These are phyloP conservation scores for Mustelus asterias DNA, from an alignment of 2,113 vertebrate genomes.

Conservation along the genomic window DNA sequence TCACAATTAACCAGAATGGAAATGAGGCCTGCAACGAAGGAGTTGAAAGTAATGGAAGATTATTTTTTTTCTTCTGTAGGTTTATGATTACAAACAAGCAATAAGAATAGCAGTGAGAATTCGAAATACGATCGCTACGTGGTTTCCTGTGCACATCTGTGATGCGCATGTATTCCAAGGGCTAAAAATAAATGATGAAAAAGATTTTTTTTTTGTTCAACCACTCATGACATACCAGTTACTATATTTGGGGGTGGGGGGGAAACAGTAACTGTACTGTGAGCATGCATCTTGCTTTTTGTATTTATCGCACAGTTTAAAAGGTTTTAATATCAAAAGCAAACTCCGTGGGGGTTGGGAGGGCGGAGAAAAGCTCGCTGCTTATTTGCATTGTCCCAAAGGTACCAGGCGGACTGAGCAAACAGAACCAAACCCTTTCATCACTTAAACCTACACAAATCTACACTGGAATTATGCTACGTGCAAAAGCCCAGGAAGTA, in stretches of 20 bases:
- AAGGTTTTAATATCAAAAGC: neutral
- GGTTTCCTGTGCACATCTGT: conserved; percentile 10
- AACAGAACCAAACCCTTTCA: neutral
- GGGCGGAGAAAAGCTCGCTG: neutral
- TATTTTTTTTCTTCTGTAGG: neutral
- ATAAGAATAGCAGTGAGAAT: neutral
- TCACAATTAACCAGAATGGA: neutral
- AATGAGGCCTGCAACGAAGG: neutral
- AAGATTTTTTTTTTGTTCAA: neutral
- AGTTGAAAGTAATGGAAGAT: neutral
- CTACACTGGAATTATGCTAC: neutral
- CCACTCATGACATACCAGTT: neutral
- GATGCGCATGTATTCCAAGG: neutral
- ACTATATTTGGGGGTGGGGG: neutral
- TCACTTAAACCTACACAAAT: neutral
- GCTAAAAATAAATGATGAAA: conserved; percentile 13
- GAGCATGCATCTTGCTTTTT: neutral
- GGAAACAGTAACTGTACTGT: neutral
- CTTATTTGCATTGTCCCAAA: neutral
- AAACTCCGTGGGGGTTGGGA: neutral
- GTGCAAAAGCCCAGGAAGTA: neutral
- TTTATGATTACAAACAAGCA: conserved; percentile 31
- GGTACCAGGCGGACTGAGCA: neutral
- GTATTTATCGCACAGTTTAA: neutral
- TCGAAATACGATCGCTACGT: neutral